These are phyloP conservation scores for Pegoplata infirma DNA, from an alignment of 2,888 invertebrate species.

Conservation along the genomic window DNA sequence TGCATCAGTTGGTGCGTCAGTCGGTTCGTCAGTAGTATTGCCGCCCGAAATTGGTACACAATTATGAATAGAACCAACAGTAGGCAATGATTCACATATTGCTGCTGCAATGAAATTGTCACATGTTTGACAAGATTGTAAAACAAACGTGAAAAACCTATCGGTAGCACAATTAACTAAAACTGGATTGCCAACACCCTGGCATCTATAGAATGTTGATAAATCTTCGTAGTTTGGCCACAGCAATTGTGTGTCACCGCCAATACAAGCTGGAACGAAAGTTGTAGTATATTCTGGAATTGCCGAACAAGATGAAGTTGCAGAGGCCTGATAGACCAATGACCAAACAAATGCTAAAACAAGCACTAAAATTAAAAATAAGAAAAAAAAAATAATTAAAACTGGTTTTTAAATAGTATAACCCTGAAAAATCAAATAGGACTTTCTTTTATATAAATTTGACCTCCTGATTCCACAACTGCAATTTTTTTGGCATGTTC, in stretches of 20 bases:
- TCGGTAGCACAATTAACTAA: constrained; percentile 58
- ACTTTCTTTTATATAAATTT: too few species aligned
- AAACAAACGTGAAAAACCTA: constrained; percentile 67
- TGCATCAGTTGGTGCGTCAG: not conserved
- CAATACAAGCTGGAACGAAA: constrained; percentile 63
- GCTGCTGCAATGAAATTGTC: constrained; percentile 66
- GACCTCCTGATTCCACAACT: too few species aligned
- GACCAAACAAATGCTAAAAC: constrained; percentile 64
- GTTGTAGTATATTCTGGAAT: constrained; percentile 25
- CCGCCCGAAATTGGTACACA: constrained; percentile 41
- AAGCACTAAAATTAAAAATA: constrained; percentile 69
- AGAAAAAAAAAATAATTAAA: constrained; percentile 11
- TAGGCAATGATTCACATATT: constrained; percentile 61
- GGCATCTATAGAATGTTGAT: constrained; percentile 65
- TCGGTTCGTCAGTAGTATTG: constrained; percentile 4
- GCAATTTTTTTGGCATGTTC: too few species aligned
- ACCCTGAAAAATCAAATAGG: too few species aligned
- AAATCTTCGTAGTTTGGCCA: constrained; percentile 67
- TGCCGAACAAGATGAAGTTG: not conserved
- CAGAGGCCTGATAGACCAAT: constrained; percentile 25
- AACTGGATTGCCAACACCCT: not conserved
- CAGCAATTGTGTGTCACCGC: constrained; percentile 37
- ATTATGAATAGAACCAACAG: constrained; percentile 5
- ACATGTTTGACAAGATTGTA: constrained; percentile 69
- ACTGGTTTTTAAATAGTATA: too few species aligned